Base-by-base conservation (phyloP, 2,888 invertebrate species). In the Caenorhabditis sulstoni region DNA sequence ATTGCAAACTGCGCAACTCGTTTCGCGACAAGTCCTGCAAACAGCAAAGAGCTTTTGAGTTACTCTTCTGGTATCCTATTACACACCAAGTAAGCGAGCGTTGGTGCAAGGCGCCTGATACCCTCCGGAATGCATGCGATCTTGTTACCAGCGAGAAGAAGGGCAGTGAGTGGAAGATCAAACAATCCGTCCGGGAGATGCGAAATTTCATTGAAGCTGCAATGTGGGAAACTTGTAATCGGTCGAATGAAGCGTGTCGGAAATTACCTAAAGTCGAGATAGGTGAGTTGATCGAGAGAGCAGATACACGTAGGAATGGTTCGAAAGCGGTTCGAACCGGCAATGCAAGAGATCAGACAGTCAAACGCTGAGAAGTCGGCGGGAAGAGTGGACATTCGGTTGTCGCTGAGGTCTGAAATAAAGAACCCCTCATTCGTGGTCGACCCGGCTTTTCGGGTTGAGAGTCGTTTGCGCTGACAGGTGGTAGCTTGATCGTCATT, bases 401-500 rank as follows among this genome's bases (percentile, higher is more conserved):
- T 84, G 65, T 74, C 81, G 62, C 80, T 79, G 44, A 84, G 62
- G 71, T 84, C 84, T 84, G 79, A 47, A 84, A 75, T 41, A 8
- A 11, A 41, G 11, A 29, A 29, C 29, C 29, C 29, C 29, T 29
- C 29, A 29, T 29, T 29, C 29, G 29, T 29, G 4, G 29, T 29
- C n/a, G 29, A 7, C 29, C 29, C 29, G 29, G 3, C 29, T 29
- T 29, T 29, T n/a, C n/a, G 29, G 29, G 29, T 29, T 5, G 7
- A 5, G 29, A 7, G 3, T 29, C 29, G 7, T 29, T 29, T 57
- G 35, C 29, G 37, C 1, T 39, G 11, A 11, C 62, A 49, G 62
- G 37, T 49, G 62, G 50, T 49, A 45, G 47, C 61, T 61, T n/a
- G 47, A n/a, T n/a, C 37, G 49, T 62, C 20, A 50, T 18, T 62